A percentile compares a stretch with the other conserved stretches of the same genome.
phyloP scores from a whole-genome alignment of 2,797 vertebrate species.

The Decapterus maruadsi region DNA sequence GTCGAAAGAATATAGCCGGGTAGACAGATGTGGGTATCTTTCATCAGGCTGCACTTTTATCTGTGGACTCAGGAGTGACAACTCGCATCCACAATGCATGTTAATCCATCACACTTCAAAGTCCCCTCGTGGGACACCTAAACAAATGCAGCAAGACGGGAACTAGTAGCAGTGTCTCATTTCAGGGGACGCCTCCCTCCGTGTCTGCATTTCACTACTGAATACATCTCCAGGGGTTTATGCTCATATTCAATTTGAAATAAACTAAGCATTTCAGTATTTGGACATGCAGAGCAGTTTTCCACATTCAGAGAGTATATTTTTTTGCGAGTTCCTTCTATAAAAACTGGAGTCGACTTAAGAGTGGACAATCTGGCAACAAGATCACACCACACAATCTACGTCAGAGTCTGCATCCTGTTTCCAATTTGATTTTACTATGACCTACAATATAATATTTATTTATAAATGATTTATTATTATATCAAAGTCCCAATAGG shows the following conservation, averaged over 20 bases:
- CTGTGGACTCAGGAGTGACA: slow-evolving; percentile 56
- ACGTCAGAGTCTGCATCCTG: background rate
- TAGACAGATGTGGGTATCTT: slow-evolving; percentile 64
- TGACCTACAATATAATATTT: no score
- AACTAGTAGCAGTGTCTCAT: slow-evolving; percentile 20
- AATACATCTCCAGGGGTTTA: background rate
- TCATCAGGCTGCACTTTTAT: slow-evolving; percentile 66
- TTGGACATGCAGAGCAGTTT: background rate
- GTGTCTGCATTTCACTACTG: background rate
- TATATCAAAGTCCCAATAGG: no score
- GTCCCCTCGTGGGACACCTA: slow-evolving; percentile 53
- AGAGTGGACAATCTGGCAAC: no score
- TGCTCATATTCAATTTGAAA: background rate
- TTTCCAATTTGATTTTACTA: no score
- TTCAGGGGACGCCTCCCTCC: slow-evolving; percentile 1
- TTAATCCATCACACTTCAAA: slow-evolving; percentile 72
- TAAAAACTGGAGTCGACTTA: background rate
- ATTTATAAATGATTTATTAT: no score
- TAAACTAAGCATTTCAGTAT: background rate
- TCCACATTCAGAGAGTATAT: background rate
- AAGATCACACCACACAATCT: background rate
- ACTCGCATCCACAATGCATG: slow-evolving; percentile 56
- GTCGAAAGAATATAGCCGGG: slow-evolving; percentile 55
- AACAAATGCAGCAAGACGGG: slow-evolving; percentile 42
- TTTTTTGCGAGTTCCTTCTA: background rate